Evolutionary conservation across 1,140 invertebrate genomes (phyloP), one percentile per base, ranked within the genome.

Genomic region (Choristoneura fumiferana): DNA sequence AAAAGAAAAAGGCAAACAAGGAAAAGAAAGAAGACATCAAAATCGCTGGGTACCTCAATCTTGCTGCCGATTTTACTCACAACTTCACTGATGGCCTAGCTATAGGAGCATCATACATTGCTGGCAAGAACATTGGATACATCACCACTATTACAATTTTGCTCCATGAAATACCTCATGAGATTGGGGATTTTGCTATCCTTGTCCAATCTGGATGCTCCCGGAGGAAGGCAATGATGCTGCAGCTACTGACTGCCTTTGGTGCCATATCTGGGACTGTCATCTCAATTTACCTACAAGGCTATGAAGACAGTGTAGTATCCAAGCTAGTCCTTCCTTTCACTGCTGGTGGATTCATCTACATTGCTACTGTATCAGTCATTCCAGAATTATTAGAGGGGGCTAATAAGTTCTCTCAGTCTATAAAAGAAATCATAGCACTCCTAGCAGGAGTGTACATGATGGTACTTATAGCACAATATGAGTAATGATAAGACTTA

Each of bases 171-270:
- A 94, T 99, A 62, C 98, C 98, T 52, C 98, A 99, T 91, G 98
- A 99, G 91, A 98, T 99, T 81, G 98, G 98, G 53, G 98, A 99
- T 90, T 99, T 98, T 92, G 98, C 98, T 33, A 98, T 99, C 87
- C 91, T 99, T 14, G 93, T 99, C 54, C 96, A 98, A 87, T 97
- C 96, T 65, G 98, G 98, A 18, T 98, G 96, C 74, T 95, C 93
- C 37, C 94, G 96, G 70, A 94, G 89, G 88, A 97, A 97, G 91
- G 98, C 98, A 1, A 99, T 99, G 93, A 87, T 94, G 67, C 90
- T 99, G 17, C 98, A 99, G 81, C 89, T 99, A 39, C 89, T 94
- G 0, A 99, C 99, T 54, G 99, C 98, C 5, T 68, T 99, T 60
- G 98, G 98, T 58, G 98, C 98, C 36, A 77, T 99, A 57, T 92